A percentile compares a stretch with the other conserved stretches of the same genome.
Conservation (phyloP, 2,888 invertebrate species). For the Eupithecia pulchellata region DNA sequence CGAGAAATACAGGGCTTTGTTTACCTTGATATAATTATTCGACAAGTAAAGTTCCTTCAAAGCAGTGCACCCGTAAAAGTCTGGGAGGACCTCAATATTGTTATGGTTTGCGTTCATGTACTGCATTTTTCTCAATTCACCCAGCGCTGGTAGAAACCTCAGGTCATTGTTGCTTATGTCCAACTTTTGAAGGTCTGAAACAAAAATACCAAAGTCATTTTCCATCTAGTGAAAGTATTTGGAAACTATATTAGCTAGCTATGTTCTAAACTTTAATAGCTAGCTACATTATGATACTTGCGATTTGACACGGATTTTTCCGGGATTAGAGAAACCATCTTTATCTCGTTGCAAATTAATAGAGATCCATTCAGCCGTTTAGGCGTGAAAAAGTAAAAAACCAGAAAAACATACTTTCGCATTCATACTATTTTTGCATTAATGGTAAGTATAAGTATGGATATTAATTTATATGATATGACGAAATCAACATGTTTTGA, state of each 20-base stretch:
- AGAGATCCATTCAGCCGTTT: neutral
- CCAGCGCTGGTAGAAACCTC: conserved; percentile 87
- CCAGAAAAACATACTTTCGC: neutral
- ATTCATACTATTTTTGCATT: neutral
- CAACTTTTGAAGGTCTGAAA: conserved; percentile 88
- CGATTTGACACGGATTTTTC: neutral
- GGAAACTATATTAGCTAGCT: neutral
- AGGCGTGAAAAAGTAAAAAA: neutral
- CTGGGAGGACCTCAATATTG: conserved; percentile 90
- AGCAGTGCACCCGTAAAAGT: conserved; percentile 90
- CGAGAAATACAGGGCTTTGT: neutral
- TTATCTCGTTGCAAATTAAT: neutral
- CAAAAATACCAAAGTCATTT: neutral
- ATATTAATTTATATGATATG: neutral
- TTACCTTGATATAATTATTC: conserved; percentile 91
- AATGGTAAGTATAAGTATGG: neutral
- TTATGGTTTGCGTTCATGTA: conserved; percentile 93
- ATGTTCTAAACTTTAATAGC: no score
- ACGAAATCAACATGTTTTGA: neutral
- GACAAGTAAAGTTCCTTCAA: conserved; percentile 93
- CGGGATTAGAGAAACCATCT: neutral
- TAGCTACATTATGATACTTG: no score
- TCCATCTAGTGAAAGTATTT: neutral
- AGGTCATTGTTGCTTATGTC: conserved; percentile 91
- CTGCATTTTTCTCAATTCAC: conserved; percentile 90